These are phyloP conservation scores for Melitaea cinxia DNA, from an alignment of 1,140 invertebrate species.

Conservation along the genomic window DNA sequence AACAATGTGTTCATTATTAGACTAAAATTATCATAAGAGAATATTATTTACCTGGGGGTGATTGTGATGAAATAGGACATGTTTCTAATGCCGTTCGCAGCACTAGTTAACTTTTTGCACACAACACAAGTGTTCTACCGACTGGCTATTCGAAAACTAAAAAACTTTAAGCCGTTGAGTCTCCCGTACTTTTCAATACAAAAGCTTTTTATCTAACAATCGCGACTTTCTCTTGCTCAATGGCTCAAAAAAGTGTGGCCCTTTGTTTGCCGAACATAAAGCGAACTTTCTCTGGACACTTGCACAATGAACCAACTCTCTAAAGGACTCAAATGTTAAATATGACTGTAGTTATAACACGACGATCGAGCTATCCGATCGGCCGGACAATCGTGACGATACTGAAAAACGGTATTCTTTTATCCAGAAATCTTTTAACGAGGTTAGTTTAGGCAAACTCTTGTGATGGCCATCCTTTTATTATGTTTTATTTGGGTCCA, in stretches of 20 bases:
- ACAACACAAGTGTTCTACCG: conserved; percentile 62
- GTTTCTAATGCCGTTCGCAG: conserved; percentile 5
- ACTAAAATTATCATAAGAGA: neutral
- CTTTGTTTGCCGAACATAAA: conserved; percentile 55
- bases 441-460: conserved; percentile 81
- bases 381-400: conserved; percentile 73
- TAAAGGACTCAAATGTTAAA: conserved; percentile 40
- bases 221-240: conserved; percentile 72
- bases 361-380: conserved; percentile 73
- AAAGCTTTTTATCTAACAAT: conserved; percentile 65
- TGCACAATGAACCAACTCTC: conserved; percentile 48
- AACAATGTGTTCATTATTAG: neutral
- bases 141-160: conserved; percentile 67
- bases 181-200: conserved; percentile 61
- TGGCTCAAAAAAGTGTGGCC: conserved; percentile 60
- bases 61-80: neutral
- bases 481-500: conserved; percentile 69
- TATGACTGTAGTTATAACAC: conserved; percentile 50
- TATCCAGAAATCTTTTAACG: conserved; percentile 80
- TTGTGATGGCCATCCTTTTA: conserved; percentile 77
- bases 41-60: conserved; percentile 14
- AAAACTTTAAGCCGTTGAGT: conserved; percentile 65
- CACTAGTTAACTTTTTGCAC: conserved; percentile 37
- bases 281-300: conserved; percentile 64
- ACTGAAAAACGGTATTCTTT: conserved; percentile 81